Percentiles rank a stretch among this genome's conserved stretches.
Conservation (phyloP, 2,797 vertebrate genomes). For the Trachops cirrhosus region DNA sequence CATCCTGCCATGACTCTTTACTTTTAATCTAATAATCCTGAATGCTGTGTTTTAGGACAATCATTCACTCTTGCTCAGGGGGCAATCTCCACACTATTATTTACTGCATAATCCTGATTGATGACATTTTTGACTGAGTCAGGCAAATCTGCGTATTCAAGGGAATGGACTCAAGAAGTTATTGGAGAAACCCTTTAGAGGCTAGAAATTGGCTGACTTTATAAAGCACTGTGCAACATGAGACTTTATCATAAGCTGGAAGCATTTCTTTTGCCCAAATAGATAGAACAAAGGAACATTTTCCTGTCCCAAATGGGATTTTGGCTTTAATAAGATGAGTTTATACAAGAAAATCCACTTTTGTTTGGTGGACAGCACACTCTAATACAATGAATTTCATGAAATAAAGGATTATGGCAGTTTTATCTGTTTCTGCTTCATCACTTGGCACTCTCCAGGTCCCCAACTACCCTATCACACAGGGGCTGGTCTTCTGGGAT, state of each 20-base stretch:
- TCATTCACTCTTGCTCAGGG: constrained; percentile 22
- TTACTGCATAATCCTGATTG: constrained; percentile 46
- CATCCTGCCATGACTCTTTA: neutral
- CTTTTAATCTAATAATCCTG: constrained; percentile 57
- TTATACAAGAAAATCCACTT: constrained; percentile 62
- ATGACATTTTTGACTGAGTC: constrained; percentile 54
- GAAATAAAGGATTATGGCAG: neutral
- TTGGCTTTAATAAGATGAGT: constrained; percentile 28
- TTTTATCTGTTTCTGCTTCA: constrained; percentile 28
- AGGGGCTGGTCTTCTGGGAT: neutral
- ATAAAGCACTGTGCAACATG: neutral
- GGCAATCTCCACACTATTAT: constrained; percentile 35
- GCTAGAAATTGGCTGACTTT: constrained; percentile 34
- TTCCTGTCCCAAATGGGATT: neutral
- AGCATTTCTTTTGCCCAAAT: constrained; percentile 35
- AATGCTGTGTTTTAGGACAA: constrained; percentile 15
- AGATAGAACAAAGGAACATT: constrained; percentile 26
- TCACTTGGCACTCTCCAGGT: neutral
- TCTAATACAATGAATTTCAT: neutral
- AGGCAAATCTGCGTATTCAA: constrained; percentile 50
- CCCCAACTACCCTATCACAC: neutral
- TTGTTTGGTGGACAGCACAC: neutral
- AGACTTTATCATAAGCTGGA: constrained; percentile 27
- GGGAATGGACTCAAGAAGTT: constrained; percentile 38
- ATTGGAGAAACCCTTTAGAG: constrained; percentile 34